A percentile compares a stretch with the other conserved stretches of the same genome.
phyloP scores from a whole-genome alignment of 2,888 invertebrate species.

The Nephrotoma appendiculata region DNA sequence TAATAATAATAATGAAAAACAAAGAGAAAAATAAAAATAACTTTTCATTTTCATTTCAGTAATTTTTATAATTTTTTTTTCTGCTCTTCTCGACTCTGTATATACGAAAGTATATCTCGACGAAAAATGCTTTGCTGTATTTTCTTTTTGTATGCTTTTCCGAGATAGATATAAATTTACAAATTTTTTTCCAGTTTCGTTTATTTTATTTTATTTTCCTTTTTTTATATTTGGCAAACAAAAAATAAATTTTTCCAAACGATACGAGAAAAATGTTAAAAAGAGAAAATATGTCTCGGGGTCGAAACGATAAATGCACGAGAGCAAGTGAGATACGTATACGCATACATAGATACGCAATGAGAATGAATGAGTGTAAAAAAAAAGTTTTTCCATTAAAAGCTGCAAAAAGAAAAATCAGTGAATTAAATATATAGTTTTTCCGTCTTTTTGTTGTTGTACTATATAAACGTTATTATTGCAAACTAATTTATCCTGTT shows the following conservation, averaged over 20 bases:
- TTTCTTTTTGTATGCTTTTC: neutral
- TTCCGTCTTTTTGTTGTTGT: neutral
- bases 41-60: neutral
- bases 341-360: neutral
- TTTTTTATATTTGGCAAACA: neutral
- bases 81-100: neutral
- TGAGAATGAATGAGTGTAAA: neutral
- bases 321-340: neutral
- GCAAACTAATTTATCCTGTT: neutral
- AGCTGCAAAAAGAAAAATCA: neutral
- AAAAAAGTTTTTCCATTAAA: neutral
- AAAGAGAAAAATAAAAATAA: neutral
- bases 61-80: neutral
- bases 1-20: neutral
- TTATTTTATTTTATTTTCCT: neutral
- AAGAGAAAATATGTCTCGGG: neutral
- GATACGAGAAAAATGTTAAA: neutral
- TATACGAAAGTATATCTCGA: neutral
- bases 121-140: neutral
- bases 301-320: neutral
- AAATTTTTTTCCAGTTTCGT: neutral
- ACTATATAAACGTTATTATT: neutral
- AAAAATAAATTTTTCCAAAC: neutral
- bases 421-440: neutral
- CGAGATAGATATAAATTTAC: neutral